These are phyloP conservation scores for Acrobasis suavella DNA, from an alignment of 2,888 invertebrate genomes.

Conservation along the genomic window DNA sequence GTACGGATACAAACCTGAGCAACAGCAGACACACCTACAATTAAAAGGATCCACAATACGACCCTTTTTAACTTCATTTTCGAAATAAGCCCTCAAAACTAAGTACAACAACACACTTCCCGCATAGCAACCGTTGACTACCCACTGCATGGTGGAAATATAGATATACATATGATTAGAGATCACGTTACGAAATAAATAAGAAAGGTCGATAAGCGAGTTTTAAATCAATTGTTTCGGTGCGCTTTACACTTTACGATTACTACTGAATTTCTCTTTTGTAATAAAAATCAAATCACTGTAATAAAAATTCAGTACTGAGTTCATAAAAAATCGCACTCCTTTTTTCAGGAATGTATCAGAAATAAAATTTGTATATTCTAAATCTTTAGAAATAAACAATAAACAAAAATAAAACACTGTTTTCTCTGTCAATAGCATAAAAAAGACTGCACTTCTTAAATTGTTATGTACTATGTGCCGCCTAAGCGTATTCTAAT, in stretches of 20 bases:
- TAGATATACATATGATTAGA: constrained; percentile 24
- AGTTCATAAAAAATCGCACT: too few relatives aligned
- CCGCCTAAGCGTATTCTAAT: too few relatives aligned
- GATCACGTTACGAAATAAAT: constrained; percentile 31
- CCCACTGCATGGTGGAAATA: constrained; percentile 54
- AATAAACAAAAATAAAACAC: too few relatives aligned
- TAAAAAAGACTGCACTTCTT: too few relatives aligned
- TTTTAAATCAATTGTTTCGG: constrained; percentile 14
- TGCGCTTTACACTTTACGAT: constrained; percentile 2
- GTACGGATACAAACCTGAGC: constrained; percentile 54
- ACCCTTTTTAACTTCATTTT: constrained; percentile 64
- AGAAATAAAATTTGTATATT: too few relatives aligned
- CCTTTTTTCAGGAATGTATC: too few relatives aligned
- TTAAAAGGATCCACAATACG: constrained; percentile 42
- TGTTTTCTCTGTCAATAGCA: too few relatives aligned
- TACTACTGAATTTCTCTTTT: too few relatives aligned
- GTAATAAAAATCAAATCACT: too few relatives aligned
- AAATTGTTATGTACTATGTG: too few relatives aligned
- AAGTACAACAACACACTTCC: constrained; percentile 60
- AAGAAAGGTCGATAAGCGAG: constrained; percentile 3
- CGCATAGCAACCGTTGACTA: constrained; percentile 59
- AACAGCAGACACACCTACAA: constrained; percentile 42
- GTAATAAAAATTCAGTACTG: too few relatives aligned
- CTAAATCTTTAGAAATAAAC: too few relatives aligned
- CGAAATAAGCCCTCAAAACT: constrained; percentile 57